Conservation (phyloP, 2,888 invertebrate genomes). For the Drosophila prolongata region DNA sequence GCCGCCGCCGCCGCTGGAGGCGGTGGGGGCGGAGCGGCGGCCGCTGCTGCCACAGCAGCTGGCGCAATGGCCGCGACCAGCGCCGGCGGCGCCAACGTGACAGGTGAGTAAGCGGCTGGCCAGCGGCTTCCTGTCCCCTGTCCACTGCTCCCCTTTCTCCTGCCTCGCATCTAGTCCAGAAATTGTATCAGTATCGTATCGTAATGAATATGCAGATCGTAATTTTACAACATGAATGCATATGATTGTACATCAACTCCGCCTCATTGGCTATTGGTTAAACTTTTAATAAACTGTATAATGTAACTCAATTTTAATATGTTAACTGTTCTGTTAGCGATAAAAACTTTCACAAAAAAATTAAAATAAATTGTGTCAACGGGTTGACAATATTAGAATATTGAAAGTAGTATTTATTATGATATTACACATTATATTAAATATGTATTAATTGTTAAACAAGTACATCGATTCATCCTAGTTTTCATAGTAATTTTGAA, state of each 20-base stretch:
- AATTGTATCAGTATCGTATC: slow-evolving; percentile 4
- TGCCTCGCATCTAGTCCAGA: not conserved
- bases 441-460: not conserved
- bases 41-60: slow-evolving; percentile 59
- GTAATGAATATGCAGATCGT: not conserved
- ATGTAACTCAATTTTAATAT: too few species aligned
- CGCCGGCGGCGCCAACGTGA: slow-evolving; percentile 68
- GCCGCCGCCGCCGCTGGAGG: slow-evolving; percentile 35
- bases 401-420: too few species aligned
- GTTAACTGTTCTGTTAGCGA: too few species aligned
- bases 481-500: not conserved
- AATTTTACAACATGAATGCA: too few species aligned
- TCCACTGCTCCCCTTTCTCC: not conserved
- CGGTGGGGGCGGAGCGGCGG: slow-evolving; percentile 49
- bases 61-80: slow-evolving; percentile 62
- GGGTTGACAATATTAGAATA: too few species aligned
- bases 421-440: too few species aligned
- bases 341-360: too few species aligned
- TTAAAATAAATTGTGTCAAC: too few species aligned
- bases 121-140: slow-evolving; percentile 2
- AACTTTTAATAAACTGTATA: too few species aligned
- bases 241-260: too few species aligned
- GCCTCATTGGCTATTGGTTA: too few species aligned
- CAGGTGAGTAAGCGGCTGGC: slow-evolving; percentile 69
- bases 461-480: not conserved